phyloP scores from a whole-genome alignment of 1,140 invertebrate genomes.

The Tachypleus tridentatus region DNA sequence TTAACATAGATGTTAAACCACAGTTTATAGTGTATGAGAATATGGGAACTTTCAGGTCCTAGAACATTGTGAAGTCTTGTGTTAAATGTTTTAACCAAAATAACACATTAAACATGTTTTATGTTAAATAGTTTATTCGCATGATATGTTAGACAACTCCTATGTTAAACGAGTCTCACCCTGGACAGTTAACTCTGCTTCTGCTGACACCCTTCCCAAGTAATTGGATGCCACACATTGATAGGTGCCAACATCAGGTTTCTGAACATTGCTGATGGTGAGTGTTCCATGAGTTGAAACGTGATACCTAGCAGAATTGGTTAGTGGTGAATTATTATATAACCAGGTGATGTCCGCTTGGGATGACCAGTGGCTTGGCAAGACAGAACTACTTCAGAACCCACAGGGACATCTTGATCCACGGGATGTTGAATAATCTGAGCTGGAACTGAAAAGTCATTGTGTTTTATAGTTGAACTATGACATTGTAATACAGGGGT shows the following conservation, averaged over 20 bases:
- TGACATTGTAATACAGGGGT: constrained; percentile 17
- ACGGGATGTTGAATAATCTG: constrained; percentile 28
- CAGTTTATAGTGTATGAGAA: too few species aligned
- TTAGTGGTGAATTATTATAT: constrained; percentile 47
- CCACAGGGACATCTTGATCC: constrained; percentile 33
- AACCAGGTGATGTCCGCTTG: constrained; percentile 52
- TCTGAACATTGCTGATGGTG: constrained; percentile 45
- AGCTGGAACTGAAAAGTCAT: constrained; percentile 6
- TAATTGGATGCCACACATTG: constrained; percentile 55
- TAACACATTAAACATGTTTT: too few species aligned
- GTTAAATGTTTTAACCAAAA: too few species aligned
- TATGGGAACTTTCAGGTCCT: too few species aligned
- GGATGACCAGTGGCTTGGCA: constrained; percentile 55
- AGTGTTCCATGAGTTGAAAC: constrained; percentile 45
- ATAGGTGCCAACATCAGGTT: constrained; percentile 52
- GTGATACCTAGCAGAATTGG: constrained; percentile 35
- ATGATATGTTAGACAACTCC: too few species aligned
- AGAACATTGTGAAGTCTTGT: too few species aligned
- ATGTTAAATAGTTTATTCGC: too few species aligned
- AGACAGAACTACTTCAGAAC: constrained; percentile 42
- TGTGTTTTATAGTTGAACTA: constrained; percentile 25
- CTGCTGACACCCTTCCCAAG: constrained; percentile 33
- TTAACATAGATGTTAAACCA: too few species aligned
- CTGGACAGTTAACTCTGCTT: too few species aligned
- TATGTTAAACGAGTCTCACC: too few species aligned